A percentile compares a stretch with the other conserved stretches of the same genome.
phyloP scores from a whole-genome alignment of 2,888 invertebrate genomes.

The Ophion ellenae region DNA sequence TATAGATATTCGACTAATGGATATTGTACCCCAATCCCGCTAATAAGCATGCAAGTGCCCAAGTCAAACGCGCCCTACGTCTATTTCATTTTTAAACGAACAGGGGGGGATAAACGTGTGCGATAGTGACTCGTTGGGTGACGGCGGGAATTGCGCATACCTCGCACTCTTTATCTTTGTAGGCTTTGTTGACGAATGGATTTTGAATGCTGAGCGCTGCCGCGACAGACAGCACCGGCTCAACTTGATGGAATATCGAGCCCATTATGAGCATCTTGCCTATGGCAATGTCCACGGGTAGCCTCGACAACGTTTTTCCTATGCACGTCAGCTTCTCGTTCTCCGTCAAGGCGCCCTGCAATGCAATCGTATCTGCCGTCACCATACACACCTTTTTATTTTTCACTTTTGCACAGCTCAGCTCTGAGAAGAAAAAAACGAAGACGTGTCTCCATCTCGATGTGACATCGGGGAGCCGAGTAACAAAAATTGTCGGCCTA shows the following conservation, averaged over 20 bases:
- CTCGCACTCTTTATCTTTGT: slow-evolving; percentile 93
- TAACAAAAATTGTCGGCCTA: no score
- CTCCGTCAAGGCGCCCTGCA: slow-evolving; percentile 90
- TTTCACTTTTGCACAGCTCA: neutral
- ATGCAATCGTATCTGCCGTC: neutral
- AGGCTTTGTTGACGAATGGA: slow-evolving; percentile 95
- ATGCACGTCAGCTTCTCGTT: slow-evolving; percentile 93
- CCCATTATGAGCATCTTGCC: slow-evolving; percentile 98
- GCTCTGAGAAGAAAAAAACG: neutral
- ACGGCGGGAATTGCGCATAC: slow-evolving; percentile 82
- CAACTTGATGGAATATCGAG: slow-evolving; percentile 93
- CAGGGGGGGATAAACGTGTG: neutral
- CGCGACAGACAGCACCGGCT: slow-evolving; percentile 94
- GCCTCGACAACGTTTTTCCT: slow-evolving; percentile 93
- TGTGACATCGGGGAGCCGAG: no score
- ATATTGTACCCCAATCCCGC: no score
- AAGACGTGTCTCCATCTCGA: no score
- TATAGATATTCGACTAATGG: no score
- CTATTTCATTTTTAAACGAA: no score
- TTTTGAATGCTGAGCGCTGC: slow-evolving; percentile 97
- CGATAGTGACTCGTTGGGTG: neutral
- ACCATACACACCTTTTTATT: neutral
- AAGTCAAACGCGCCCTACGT: no score
- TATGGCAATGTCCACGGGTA: slow-evolving; percentile 97
- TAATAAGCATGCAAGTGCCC: no score